These are phyloP conservation scores for Scaptomyza caliginosa DNA, from an alignment of 2,888 invertebrate species.

Conservation along the genomic window DNA sequence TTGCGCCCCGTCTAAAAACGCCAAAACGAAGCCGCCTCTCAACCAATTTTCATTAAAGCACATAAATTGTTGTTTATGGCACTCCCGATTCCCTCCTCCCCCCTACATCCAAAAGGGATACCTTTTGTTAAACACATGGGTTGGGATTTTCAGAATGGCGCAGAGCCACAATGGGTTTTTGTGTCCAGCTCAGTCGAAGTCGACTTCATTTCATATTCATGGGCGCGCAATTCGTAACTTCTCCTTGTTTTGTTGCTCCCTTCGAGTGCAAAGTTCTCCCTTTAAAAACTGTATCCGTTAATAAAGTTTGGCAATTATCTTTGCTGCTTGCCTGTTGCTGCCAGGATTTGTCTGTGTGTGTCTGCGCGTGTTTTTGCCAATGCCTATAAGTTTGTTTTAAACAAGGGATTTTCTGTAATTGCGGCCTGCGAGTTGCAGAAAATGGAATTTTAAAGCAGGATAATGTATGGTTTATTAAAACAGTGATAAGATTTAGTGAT, in stretches of 20 bases:
- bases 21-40: conserved; percentile 56
- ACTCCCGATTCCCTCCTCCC: conserved; percentile 5
- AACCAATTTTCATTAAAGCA: conserved; percentile 75
- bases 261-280: conserved; percentile 1
- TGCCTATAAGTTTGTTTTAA: conserved; percentile 9
- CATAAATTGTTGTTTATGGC: conserved; percentile 77
- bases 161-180: conserved; percentile 17
- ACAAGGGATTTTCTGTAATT: conserved; percentile 21
- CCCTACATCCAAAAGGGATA: conserved; percentile 15
- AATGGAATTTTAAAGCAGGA: conserved; percentile 18
- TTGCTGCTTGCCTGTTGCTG: conserved; percentile 65
- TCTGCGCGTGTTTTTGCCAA: too few relatives aligned
- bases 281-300: conserved; percentile 49
- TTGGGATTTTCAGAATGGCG: conserved; percentile 5
- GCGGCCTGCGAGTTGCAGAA: conserved; percentile 6
- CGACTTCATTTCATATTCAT: conserved; percentile 73
- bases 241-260: conserved; percentile 33
- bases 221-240: conserved; percentile 53
- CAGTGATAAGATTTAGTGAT: too few relatives aligned
- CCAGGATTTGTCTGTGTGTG: neutral
- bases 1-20: conserved; percentile 57
- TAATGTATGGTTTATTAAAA: neutral
- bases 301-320: conserved; percentile 77
- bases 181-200: conserved; percentile 15
- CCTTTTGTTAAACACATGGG: conserved; percentile 20